Base-by-base conservation (phyloP, 2,888 invertebrate genomes). In the Lepidochrysops patricia region DNA sequence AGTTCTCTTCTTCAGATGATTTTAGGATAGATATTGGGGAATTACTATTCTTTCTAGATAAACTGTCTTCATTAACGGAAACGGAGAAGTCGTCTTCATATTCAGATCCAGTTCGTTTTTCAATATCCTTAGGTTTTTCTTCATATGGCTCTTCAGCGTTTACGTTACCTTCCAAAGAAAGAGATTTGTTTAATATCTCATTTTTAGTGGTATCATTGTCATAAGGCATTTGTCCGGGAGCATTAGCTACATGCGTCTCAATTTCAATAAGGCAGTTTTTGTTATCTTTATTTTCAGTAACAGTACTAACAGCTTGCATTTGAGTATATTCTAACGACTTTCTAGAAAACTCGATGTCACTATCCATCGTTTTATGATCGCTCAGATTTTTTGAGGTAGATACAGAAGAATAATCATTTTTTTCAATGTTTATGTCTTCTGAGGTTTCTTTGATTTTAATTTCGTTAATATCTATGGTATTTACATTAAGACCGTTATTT, bases 1-100 rank as follows among this genome's bases (percentile, higher is more conserved):
- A 82, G 65, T 77, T 75, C 12, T 84, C 84, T 32, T 84, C 79
- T 15, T 83, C 82, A 0, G 79, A 78, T 0, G 74, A 74, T 60
- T 80, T 84, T 0, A 73, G 68, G 13, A 79, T 37, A 0, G 86
- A 86, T 29, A 84, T 72, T 0, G 80, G 81, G 0, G 86, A 80
- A 15, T 70, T 68, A 4, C 69, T 69, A 0, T 68, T 76, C 5
- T 67, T 66, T 0, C 79, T 80, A 0, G 80, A 78, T 0, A 66
- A 69, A 50, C 74, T 79, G 61, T 79, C 79, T 56, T 80, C 80
- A 52, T 85, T 85, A 0, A 79, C 78, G 35, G 84, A 84, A 0
- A 75, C 78, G 0, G 80, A 79, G 56, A 82, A 82, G 32, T 85
- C 82, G 13, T 81, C 81, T 0, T 69, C 64, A 58, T 77, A 79